Conservation (phyloP, 23 tunicate species). For the Styela plicata region DNA sequence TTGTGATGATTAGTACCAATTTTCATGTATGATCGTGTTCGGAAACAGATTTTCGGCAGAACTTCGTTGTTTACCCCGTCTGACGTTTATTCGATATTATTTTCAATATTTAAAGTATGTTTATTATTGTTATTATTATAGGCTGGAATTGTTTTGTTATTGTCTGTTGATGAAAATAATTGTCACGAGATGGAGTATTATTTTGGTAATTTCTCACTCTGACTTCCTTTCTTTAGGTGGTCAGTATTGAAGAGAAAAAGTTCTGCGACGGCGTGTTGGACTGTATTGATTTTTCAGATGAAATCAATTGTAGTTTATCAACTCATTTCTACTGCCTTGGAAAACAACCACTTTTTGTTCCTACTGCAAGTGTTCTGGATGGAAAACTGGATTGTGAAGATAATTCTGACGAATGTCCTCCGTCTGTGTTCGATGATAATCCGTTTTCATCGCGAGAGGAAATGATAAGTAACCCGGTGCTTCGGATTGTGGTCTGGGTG, state of each 20-base stretch:
- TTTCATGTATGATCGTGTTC: too few relatives aligned
- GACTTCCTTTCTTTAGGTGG: background rate
- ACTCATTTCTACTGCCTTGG: constrained; percentile 53
- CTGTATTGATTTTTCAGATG: constrained; percentile 7
- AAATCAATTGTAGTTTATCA: background rate
- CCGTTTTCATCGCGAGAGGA: constrained; percentile 46
- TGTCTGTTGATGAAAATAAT: too few relatives aligned
- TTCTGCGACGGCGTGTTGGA: background rate
- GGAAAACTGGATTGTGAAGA: constrained; percentile 59
- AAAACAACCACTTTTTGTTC: constrained; percentile 38
- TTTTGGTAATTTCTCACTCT: too few relatives aligned
- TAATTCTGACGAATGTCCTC: constrained; percentile 56
- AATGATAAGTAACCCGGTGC: constrained; percentile 31
- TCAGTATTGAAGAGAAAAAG: constrained; percentile 8
- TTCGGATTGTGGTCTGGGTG: constrained; percentile 43
- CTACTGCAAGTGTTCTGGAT: constrained; percentile 36
- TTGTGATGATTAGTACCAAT: too few relatives aligned
- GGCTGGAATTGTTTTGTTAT: too few relatives aligned
- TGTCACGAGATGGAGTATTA: too few relatives aligned
- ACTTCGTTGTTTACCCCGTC: too few relatives aligned
- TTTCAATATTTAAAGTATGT: too few relatives aligned
- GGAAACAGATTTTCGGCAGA: too few relatives aligned
- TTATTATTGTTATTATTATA: too few relatives aligned
- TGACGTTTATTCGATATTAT: too few relatives aligned
- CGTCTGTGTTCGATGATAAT: constrained; percentile 6